Evolutionary conservation across 2,888 invertebrate species (phyloP).

Genomic region (Dromius quadrimaculatus): DNA sequence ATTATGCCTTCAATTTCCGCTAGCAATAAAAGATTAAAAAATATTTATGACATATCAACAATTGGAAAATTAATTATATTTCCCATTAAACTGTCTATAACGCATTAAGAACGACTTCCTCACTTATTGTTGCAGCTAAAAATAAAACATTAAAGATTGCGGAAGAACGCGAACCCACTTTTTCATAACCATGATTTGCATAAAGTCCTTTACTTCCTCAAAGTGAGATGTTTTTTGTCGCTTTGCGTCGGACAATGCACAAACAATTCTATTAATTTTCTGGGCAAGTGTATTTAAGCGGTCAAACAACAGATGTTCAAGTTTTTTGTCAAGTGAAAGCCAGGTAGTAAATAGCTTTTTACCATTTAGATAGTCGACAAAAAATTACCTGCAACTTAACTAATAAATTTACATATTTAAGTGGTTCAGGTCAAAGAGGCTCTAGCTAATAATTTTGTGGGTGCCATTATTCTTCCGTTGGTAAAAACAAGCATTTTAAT

Average conservation of each 20-base stretch:
- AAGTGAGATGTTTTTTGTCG: background rate
- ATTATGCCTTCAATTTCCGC: too few relatives aligned
- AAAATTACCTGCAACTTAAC: conserved; percentile 45
- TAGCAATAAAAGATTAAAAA: too few relatives aligned
- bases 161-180: background rate
- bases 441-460: conserved; percentile 9
- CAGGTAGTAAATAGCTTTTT: conserved; percentile 43
- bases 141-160: background rate
- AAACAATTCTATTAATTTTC: conserved; percentile 28
- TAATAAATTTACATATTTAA: conserved; percentile 50
- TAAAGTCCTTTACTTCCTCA: conserved; percentile 12
- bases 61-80: conserved; percentile 2
- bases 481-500: too few relatives aligned
- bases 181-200: conserved; percentile 13
- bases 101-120: conserved; percentile 19
- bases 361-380: conserved; percentile 39
- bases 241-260: conserved; percentile 7
- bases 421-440: conserved; percentile 43
- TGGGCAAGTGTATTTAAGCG: conserved; percentile 14
- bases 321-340: conserved; percentile 49
- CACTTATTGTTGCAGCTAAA: conserved; percentile 12
- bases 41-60: background rate
- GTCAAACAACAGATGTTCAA: conserved; percentile 45
- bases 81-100: background rate
- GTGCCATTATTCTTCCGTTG: background rate